These are phyloP conservation scores for Lochmaea crataegi DNA, from an alignment of 2,888 invertebrate genomes.

Conservation along the genomic window DNA sequence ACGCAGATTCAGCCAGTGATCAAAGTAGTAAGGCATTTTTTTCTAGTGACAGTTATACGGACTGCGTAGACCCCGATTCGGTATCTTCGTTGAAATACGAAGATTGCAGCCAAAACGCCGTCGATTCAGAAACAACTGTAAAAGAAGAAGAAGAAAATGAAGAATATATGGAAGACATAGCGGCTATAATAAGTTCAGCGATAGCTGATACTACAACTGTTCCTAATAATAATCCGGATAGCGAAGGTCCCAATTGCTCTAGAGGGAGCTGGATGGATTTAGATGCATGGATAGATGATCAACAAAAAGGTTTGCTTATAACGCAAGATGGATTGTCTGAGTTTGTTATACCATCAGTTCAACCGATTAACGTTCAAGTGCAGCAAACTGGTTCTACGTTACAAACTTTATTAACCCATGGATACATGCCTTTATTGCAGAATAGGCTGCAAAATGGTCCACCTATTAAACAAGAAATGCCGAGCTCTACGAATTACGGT, in stretches of 20 bases:
- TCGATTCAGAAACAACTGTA: conserved; percentile 64
- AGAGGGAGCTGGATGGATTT: conserved; percentile 90
- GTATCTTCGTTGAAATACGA: conserved; percentile 69
- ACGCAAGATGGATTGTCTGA: conserved; percentile 76
- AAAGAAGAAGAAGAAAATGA: conserved; percentile 71
- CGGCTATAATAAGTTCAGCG: conserved; percentile 88
- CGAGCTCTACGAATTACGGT: conserved; percentile 81
- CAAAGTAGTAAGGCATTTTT: conserved; percentile 63
- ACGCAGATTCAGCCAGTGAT: conserved; percentile 66
- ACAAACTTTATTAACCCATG: conserved; percentile 81
- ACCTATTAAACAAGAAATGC: conserved; percentile 78
- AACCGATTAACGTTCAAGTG: conserved; percentile 64
- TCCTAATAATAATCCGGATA: conserved; percentile 73
- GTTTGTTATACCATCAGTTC: conserved; percentile 73
- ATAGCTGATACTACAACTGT: conserved; percentile 91
- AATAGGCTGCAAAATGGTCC: conserved; percentile 82
- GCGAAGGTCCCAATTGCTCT: conserved; percentile 78
- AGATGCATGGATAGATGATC: conserved; percentile 87
- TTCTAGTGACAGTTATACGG: conserved; percentile 68
- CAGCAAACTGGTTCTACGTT: conserved; percentile 76
- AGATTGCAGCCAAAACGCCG: conserved; percentile 68
- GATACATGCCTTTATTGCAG: conserved; percentile 84
- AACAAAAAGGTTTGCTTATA: conserved; percentile 74
- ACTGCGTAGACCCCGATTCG: conserved; percentile 68
- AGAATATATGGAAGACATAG: conserved; percentile 85